Conservation (phyloP, 1,140 invertebrate species). For the Saccostrea echinata region DNA sequence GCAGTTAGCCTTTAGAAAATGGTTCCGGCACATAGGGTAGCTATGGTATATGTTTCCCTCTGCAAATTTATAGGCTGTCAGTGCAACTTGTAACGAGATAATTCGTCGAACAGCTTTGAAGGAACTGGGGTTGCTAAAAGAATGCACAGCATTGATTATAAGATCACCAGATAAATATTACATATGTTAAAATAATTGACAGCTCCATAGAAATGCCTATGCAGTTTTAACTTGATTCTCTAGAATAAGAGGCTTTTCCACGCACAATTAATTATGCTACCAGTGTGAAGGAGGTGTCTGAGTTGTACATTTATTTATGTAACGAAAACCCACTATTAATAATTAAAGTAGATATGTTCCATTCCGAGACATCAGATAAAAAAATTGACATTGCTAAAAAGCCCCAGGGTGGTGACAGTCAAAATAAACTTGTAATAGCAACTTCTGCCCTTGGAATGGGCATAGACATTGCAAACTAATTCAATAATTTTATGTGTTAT, state of each 20-base stretch:
- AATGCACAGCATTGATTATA: not conserved
- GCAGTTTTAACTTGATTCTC: not conserved
- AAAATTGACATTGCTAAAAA: too few species aligned
- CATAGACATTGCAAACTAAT: too few species aligned
- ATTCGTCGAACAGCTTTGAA: not conserved
- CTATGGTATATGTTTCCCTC: too few species aligned
- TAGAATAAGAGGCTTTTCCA: not conserved
- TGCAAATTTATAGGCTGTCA: not conserved
- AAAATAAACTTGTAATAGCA: too few species aligned
- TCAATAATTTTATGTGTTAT: conserved; percentile 1
- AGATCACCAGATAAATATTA: not conserved
- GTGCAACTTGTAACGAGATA: not conserved
- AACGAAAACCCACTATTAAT: not conserved
- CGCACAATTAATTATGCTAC: conserved; percentile 21
- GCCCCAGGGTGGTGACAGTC: too few species aligned
- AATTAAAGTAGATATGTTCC: not conserved
- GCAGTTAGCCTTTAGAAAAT: too few species aligned
- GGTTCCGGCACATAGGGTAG: too few species aligned
- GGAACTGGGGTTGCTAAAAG: not conserved
- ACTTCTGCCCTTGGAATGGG: too few species aligned
- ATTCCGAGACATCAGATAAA: conserved; percentile 4
- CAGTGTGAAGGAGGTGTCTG: conserved; percentile 5
- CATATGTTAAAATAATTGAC: not conserved
- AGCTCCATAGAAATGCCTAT: not conserved
- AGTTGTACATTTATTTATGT: conserved; percentile 26